phyloP scores from a whole-genome alignment of 2,797 vertebrate species.

The Paratrypauchen microcephalus region DNA sequence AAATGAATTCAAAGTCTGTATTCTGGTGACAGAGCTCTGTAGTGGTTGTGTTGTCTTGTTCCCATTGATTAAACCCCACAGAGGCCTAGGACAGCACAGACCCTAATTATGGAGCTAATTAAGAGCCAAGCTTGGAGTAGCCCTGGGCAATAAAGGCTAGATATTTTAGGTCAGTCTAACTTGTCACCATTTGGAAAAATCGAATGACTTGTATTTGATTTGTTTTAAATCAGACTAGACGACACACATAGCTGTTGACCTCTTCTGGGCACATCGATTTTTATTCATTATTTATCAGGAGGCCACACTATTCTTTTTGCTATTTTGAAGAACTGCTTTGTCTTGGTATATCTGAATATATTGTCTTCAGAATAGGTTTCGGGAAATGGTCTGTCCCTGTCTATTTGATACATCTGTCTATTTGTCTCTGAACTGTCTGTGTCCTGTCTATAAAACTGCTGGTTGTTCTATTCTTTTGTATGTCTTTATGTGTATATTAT shows the following conservation, averaged over 20 bases:
- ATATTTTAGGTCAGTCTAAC: conserved; percentile 75
- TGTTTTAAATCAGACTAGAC: conserved; percentile 63
- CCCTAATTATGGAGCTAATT: conserved; percentile 82
- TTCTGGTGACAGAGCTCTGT: conserved; percentile 48
- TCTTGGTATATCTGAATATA: no score
- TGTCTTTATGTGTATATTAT: conserved; percentile 61
- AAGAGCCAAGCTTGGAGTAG: conserved; percentile 61
- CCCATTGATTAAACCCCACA: conserved; percentile 72
- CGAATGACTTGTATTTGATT: conserved; percentile 68
- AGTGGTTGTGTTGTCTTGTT: conserved; percentile 68
- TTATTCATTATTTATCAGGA: background rate
- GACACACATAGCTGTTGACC: conserved; percentile 46
- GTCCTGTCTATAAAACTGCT: conserved; percentile 52
- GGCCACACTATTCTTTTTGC: background rate
- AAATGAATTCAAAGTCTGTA: conserved; percentile 52
- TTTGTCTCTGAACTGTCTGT: conserved; percentile 47
- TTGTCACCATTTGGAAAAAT: conserved; percentile 74
- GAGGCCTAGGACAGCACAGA: conserved; percentile 70
- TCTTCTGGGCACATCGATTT: conserved; percentile 20
- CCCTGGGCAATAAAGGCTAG: conserved; percentile 66
- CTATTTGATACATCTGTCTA: conserved; percentile 53
- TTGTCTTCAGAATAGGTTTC: background rate
- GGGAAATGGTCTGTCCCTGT: conserved; percentile 16
- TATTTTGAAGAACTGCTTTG: background rate
- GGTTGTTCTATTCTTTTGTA: conserved; percentile 33